These are phyloP conservation scores for Hypanus sabinus DNA, from an alignment of 2,113 vertebrate genomes.

Conservation along the genomic window DNA sequence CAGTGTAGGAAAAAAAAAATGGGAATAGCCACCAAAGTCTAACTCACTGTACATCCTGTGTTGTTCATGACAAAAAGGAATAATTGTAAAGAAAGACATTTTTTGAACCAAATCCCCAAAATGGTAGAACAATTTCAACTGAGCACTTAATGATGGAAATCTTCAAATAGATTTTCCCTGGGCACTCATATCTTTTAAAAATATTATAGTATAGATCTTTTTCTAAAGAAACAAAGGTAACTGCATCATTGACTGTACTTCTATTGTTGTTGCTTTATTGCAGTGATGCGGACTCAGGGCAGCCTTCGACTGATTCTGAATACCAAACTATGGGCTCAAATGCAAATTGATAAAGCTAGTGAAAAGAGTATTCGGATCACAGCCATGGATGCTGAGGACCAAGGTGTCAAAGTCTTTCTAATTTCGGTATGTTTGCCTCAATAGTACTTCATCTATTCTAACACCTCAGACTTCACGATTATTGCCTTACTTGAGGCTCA, in stretches of 20 bases:
- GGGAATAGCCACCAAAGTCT: background rate
- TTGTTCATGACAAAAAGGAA: background rate
- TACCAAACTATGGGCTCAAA: conserved; percentile 97
- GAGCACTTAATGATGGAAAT: background rate
- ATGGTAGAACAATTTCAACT: background rate
- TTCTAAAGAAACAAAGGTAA: background rate
- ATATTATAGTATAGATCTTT: too few species aligned
- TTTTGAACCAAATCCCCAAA: background rate
- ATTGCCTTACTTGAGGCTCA: background rate
- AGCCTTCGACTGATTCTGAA: conserved; percentile 93
- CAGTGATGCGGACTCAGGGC: conserved; percentile 97
- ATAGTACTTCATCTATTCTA: background rate
- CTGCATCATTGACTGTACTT: background rate
- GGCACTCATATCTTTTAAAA: background rate
- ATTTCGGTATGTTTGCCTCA: conserved; percentile 73
- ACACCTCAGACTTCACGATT: background rate
- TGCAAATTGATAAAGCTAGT: conserved; percentile 98
- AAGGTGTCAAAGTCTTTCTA: conserved; percentile 95
- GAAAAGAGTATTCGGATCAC: conserved; percentile 96
- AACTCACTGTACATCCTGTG: background rate
- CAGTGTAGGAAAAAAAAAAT: background rate
- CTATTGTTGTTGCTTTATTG: conserved; percentile 39
- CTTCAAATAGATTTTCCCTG: too few species aligned
- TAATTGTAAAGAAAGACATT: background rate
- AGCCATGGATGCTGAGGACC: conserved; percentile 95